Evolutionary conservation across 1,140 invertebrate genomes (phyloP).

Genomic region (Campoletis sonorensis): DNA sequence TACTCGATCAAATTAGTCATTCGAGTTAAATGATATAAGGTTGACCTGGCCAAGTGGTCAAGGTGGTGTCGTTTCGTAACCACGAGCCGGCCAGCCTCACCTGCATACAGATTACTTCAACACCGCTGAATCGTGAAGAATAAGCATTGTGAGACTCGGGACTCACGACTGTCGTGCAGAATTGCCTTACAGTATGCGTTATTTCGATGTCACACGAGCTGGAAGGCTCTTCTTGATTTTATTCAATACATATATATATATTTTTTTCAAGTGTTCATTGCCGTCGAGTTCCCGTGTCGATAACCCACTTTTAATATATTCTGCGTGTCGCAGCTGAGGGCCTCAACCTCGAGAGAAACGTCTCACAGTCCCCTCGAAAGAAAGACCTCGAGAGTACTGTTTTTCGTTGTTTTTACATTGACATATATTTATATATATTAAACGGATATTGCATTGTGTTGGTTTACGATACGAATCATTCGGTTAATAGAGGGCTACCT

Average conservation of each 20-base stretch:
- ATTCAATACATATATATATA: background rate
- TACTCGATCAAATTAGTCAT: conserved; percentile 10
- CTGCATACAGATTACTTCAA: conserved; percentile 58
- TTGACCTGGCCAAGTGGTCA: conserved; percentile 57
- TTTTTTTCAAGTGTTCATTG: conserved; percentile 16
- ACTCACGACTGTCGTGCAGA: conserved; percentile 4
- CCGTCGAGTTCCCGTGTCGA: conserved; percentile 52
- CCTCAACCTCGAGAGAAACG: conserved; percentile 27
- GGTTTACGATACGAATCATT: too few species aligned
- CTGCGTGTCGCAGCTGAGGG: background rate
- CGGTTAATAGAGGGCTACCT: too few species aligned
- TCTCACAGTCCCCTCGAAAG: background rate
- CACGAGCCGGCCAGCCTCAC: conserved; percentile 34
- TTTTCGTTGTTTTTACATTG: background rate
- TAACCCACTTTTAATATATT: conserved; percentile 51
- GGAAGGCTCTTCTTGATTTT: conserved; percentile 1
- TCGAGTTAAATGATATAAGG: conserved; percentile 29
- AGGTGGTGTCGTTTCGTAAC: conserved; percentile 63
- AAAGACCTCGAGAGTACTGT: background rate
- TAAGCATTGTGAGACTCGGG: conserved; percentile 11
- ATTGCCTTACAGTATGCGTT: background rate
- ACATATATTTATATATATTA: background rate
- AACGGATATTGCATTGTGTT: too few species aligned
- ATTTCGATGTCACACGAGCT: background rate
- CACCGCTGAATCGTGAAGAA: background rate